These are phyloP conservation scores for Agrilus mali DNA, from an alignment of 2,888 invertebrate genomes.

Conservation along the genomic window DNA sequence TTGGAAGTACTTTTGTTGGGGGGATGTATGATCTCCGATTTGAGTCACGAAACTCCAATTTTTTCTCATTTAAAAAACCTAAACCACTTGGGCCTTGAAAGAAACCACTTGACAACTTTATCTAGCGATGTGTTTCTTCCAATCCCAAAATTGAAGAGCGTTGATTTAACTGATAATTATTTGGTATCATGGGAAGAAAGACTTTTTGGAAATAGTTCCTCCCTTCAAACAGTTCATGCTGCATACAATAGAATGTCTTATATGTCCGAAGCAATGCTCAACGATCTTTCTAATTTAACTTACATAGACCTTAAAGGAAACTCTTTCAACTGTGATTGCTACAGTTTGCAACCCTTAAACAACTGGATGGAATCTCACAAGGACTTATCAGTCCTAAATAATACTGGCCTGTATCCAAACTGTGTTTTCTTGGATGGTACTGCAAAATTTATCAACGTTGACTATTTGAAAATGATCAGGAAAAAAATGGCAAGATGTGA, in stretches of 20 bases:
- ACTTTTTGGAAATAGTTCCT: slow-evolving; percentile 36
- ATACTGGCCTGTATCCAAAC: slow-evolving; percentile 6
- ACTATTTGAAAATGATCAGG: slow-evolving; percentile 14
- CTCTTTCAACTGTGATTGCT: slow-evolving; percentile 43
- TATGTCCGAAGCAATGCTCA: slow-evolving; percentile 42
- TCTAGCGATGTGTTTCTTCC: slow-evolving; percentile 34
- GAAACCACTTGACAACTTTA: slow-evolving; percentile 37
- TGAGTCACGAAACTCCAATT: slow-evolving; percentile 35
- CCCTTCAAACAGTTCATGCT: slow-evolving; percentile 33
- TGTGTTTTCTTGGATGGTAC: slow-evolving; percentile 18
- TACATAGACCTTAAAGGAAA: slow-evolving; percentile 40
- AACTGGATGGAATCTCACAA: slow-evolving; percentile 36
- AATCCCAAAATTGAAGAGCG: slow-evolving; percentile 32
- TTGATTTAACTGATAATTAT: slow-evolving; percentile 41
- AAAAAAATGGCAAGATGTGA: slow-evolving; percentile 12
- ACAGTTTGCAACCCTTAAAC: slow-evolving; percentile 34
- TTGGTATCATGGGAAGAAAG: slow-evolving; percentile 41
- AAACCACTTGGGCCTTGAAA: slow-evolving; percentile 37
- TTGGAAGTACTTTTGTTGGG: slow-evolving; percentile 38
- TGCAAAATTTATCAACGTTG: slow-evolving; percentile 15
- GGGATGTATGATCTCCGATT: slow-evolving; percentile 37
- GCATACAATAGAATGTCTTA: slow-evolving; percentile 43
- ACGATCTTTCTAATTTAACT: slow-evolving; percentile 38
- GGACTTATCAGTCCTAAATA: slow-evolving; percentile 13
- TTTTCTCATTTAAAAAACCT: slow-evolving; percentile 40